These are phyloP conservation scores for Cygnus olor DNA, from an alignment of 2,797 vertebrate genomes.

Conservation along the genomic window DNA sequence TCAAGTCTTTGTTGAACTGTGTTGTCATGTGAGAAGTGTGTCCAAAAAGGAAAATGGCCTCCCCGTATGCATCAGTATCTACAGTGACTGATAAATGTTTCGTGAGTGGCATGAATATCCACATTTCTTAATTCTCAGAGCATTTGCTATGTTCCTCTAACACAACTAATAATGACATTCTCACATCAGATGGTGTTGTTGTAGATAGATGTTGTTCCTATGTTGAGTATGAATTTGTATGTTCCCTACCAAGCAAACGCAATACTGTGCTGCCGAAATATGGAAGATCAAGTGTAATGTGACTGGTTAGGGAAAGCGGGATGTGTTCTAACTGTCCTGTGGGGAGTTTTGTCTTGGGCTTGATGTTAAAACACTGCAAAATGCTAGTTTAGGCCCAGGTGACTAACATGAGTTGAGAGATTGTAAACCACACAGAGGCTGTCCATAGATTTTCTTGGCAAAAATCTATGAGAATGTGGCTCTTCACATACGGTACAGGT, in stretches of 20 bases:
- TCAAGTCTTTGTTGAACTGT: background rate
- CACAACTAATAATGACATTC: background rate
- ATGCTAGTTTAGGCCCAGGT: background rate
- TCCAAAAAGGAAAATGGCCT: background rate
- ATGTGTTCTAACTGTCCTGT: background rate
- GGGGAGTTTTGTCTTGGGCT: background rate
- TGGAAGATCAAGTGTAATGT: background rate
- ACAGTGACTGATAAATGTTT: background rate
- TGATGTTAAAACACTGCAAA: background rate
- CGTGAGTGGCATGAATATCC: background rate
- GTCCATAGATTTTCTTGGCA: background rate
- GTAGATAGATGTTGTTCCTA: background rate
- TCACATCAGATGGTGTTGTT: background rate
- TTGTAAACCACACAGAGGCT: background rate
- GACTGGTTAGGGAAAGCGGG: background rate
- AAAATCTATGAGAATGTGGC: background rate
- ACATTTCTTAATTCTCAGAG: background rate
- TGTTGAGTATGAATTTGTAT: background rate
- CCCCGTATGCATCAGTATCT: background rate
- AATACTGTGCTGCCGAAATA: background rate
- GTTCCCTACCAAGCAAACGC: background rate
- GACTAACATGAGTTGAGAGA: background rate
- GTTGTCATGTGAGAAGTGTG: fast-evolving
- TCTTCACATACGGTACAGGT: background rate
- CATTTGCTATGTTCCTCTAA: background rate